These are phyloP conservation scores for Lagocephalus sceleratus DNA, from an alignment of 2,797 vertebrate genomes.

Conservation along the genomic window DNA sequence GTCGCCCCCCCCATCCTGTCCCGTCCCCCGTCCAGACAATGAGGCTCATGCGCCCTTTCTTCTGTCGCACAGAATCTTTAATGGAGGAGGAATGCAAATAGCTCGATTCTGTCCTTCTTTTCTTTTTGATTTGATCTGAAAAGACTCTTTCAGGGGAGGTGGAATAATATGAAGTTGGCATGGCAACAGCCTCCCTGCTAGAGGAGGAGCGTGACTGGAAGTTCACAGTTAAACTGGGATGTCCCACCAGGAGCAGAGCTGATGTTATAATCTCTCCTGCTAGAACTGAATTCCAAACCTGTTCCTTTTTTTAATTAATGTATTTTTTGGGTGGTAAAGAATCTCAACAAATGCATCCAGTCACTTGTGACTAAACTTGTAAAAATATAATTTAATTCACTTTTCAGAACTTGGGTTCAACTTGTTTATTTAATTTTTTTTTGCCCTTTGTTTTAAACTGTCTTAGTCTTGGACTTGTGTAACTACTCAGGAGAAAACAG, in stretches of 20 bases:
- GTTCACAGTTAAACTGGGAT: conserved; percentile 32
- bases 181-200: conserved; percentile 59
- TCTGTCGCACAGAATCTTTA: conserved; percentile 45
- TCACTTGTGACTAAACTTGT: no score
- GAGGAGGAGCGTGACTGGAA: conserved; percentile 48
- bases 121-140: conserved; percentile 53
- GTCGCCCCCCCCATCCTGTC: conserved; percentile 2
- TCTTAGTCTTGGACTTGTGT: background rate
- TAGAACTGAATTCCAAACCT: background rate
- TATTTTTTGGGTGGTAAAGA: background rate
- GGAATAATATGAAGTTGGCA: conserved; percentile 65
- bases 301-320: background rate
- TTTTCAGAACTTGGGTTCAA: no score
- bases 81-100: conserved; percentile 73
- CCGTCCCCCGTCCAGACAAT: conserved; percentile 39
- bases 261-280: background rate
- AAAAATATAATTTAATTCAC: no score
- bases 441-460: background rate
- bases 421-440: no score
- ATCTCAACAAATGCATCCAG: background rate
- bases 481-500: background rate
- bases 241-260: conserved; percentile 25
- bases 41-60: conserved; percentile 32
- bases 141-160: conserved; percentile 65
- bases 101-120: conserved; percentile 48